Percentiles rank a stretch among this genome's conserved stretches.
Conservation (phyloP, 1,140 invertebrate genomes). For the Zaprionus gabonicus region DNA sequence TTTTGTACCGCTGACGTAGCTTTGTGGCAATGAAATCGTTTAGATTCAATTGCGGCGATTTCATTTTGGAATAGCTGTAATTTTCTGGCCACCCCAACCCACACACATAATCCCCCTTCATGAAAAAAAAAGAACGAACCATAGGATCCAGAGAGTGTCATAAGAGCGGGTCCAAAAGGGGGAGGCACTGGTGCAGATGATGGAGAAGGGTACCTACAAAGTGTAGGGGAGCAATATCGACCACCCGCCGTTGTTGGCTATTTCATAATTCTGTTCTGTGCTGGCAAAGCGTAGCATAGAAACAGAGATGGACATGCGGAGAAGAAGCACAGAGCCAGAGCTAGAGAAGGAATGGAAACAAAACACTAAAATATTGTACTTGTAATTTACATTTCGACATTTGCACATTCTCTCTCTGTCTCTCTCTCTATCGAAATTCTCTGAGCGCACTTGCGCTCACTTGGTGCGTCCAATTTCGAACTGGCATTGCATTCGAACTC, state of each 20-base stretch:
- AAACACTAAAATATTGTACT: slow-evolving; percentile 23
- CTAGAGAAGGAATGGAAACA: slow-evolving; percentile 54
- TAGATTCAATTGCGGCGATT: slow-evolving; percentile 80
- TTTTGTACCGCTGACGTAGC: slow-evolving; percentile 57
- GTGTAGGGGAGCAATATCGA: slow-evolving; percentile 10
- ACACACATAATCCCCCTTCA: slow-evolving; percentile 26
- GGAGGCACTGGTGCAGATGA: background rate
- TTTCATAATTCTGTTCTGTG: slow-evolving; percentile 70
- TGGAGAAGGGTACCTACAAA: slow-evolving; percentile 2
- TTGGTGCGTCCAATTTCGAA: slow-evolving; percentile 45
- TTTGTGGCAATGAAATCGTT: slow-evolving; percentile 79
- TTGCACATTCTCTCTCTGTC: slow-evolving; percentile 43
- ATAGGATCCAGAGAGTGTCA: slow-evolving; percentile 24
- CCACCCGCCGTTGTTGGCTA: slow-evolving; percentile 56
- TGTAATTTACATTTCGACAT: slow-evolving; percentile 50
- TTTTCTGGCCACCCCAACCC: slow-evolving; percentile 70
- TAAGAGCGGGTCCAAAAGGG: background rate
- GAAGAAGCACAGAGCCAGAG: slow-evolving; percentile 12
- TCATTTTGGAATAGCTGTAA: slow-evolving; percentile 81
- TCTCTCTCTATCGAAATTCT: slow-evolving; percentile 9
- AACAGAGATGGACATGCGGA: slow-evolving; percentile 25
- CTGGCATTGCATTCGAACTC: slow-evolving; percentile 52
- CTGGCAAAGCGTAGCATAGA: slow-evolving; percentile 35
- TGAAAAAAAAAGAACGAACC: background rate
- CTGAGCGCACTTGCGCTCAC: slow-evolving; percentile 6